Evolutionary conservation across 2,888 invertebrate species (phyloP).

Genomic region (Drosophila rubida): DNA sequence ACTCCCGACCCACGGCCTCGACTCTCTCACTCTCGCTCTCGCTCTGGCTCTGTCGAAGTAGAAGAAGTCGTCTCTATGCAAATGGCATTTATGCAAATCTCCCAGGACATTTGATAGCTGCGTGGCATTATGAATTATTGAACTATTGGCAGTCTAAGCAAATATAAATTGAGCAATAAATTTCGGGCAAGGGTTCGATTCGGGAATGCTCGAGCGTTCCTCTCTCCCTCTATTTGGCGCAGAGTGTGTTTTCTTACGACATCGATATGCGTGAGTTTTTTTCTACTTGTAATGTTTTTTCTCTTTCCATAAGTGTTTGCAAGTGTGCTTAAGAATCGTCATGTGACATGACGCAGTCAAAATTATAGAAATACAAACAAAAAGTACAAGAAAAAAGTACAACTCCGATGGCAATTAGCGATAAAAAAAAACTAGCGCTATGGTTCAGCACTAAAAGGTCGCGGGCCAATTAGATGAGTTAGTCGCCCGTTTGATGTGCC

Average conservation of each 20-base stretch:
- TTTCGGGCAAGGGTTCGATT: constrained; percentile 33
- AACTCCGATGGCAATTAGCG: constrained; percentile 48
- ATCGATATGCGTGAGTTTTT: constrained; percentile 74
- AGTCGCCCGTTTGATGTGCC: constrained; percentile 70
- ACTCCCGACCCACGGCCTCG: background rate
- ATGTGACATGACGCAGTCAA: constrained; percentile 73
- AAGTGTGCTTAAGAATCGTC: constrained; percentile 21
- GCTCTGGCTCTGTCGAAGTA: background rate
- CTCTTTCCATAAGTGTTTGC: background rate
- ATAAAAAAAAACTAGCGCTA: constrained; percentile 55
- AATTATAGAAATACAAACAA: constrained; percentile 25
- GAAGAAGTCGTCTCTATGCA: constrained; percentile 47
- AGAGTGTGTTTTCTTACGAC: constrained; percentile 18
- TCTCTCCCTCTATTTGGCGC: too few relatives aligned
- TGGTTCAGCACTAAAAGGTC: constrained; percentile 37
- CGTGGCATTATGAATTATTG: constrained; percentile 66
- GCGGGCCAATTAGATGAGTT: constrained; percentile 66
- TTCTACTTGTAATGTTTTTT: constrained; percentile 16
- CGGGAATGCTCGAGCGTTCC: constrained; percentile 40
- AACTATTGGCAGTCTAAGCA: constrained; percentile 79
- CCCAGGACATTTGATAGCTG: constrained; percentile 55
- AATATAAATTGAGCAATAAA: constrained; percentile 78
- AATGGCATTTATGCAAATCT: constrained; percentile 70
- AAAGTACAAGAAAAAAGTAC: background rate
- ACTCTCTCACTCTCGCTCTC: background rate